These are phyloP conservation scores for Heloderma charlesbogerti DNA, from an alignment of 2,113 vertebrate species.

Conservation along the genomic window DNA sequence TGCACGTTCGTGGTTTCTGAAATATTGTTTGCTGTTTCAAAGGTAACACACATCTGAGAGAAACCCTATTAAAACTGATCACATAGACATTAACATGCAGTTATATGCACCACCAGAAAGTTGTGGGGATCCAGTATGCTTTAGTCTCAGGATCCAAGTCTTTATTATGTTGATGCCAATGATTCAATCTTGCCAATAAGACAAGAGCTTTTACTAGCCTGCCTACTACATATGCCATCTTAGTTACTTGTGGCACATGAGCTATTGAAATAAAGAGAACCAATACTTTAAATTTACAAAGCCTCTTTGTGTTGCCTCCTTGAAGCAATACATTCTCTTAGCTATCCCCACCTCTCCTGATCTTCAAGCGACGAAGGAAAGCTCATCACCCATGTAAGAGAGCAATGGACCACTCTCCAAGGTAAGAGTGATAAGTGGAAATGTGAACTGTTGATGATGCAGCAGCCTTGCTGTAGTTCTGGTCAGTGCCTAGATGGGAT, in stretches of 20 bases:
- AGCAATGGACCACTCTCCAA: neutral
- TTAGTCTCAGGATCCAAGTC: neutral
- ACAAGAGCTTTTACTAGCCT: neutral
- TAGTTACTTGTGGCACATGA: neutral
- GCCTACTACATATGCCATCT: neutral
- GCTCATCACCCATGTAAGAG: too few species aligned
- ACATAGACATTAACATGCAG: neutral
- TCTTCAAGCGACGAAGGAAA: too few species aligned
- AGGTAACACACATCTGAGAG: neutral
- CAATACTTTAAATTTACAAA: too few species aligned
- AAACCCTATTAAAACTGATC: neutral
- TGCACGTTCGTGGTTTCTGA: neutral
- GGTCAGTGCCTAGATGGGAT: neutral
- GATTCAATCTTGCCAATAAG: neutral
- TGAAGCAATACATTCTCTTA: too few species aligned
- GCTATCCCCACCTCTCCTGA: too few species aligned
- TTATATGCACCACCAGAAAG: neutral
- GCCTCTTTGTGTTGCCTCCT: neutral
- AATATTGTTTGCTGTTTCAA: constrained; percentile 22
- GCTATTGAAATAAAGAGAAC: too few species aligned
- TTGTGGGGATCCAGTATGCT: neutral
- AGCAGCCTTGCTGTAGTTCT: neutral
- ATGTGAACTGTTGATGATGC: neutral
- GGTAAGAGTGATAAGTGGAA: neutral
- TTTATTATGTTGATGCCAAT: neutral